These are phyloP conservation scores for Drosophila prosaltans DNA, from an alignment of 1,140 invertebrate genomes.

Conservation along the genomic window DNA sequence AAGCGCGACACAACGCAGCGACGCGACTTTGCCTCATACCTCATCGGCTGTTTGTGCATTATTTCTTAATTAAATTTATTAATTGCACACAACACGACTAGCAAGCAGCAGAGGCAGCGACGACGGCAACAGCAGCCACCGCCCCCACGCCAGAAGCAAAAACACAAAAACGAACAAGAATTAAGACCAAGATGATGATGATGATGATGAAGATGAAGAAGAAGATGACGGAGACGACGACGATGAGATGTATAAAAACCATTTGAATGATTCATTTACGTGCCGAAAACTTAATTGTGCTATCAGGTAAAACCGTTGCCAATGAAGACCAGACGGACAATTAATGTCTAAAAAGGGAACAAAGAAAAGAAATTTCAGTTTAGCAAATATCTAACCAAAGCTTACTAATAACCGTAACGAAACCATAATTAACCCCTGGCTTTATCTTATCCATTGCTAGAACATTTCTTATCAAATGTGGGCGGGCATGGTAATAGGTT, in stretches of 20 bases:
- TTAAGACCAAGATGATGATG: constrained; percentile 3
- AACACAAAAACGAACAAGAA: constrained; percentile 17
- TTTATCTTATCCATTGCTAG: too few species aligned
- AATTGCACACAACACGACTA: constrained; percentile 77
- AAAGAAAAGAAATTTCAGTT: neutral
- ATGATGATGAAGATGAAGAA: constrained; percentile 9
- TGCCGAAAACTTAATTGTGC: constrained; percentile 61
- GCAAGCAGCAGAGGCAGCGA: constrained; percentile 57
- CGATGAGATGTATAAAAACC: constrained; percentile 31
- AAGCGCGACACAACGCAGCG: constrained; percentile 57
- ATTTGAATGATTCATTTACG: constrained; percentile 69
- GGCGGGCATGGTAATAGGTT: too few species aligned
- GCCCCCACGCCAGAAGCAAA: constrained; percentile 32
- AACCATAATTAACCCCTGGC: too few species aligned
- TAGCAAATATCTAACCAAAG: constrained; percentile 6
- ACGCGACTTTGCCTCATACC: constrained; percentile 22
- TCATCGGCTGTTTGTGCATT: constrained; percentile 44
- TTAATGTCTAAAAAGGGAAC: constrained; percentile 35
- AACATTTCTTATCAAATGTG: too few species aligned
- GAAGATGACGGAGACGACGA: constrained; percentile 18
- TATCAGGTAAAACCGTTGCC: constrained; percentile 36
- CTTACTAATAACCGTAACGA: constrained; percentile 2
- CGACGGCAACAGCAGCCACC: constrained; percentile 22
- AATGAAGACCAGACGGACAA: neutral
- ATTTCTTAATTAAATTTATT: constrained; percentile 82